Evolutionary conservation across 2,113 vertebrate genomes (phyloP), one percentile per base, ranked within the genome.

Genomic region (Desmodus rotundus): DNA sequence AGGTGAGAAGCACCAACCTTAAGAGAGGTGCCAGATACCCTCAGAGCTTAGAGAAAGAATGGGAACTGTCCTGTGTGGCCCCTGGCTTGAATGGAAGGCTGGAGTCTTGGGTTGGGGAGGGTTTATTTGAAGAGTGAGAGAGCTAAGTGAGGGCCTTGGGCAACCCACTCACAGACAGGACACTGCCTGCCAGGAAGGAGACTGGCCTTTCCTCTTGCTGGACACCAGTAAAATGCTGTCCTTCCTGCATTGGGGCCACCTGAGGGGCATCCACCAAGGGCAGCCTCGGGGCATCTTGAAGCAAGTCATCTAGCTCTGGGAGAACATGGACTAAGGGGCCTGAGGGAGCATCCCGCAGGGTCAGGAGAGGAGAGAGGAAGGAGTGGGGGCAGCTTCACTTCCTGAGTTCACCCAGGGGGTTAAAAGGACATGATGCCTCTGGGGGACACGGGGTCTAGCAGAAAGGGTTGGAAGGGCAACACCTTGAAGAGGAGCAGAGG

Each of bases 281-380:
- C 7, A 0, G 38, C 26, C 5, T 14, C 0, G 2, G 50, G 20
- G 8, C 38, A 26, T 12, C 54, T 50, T 5, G 6, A 43, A 8
- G 14, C 1, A 13, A 9, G 1, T 70, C 45, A 36, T 12, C 15
- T 12, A 47, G 68, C 26, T 19, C 38, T 31, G 38, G 26, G 38
- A 81, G 26, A 41, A 41, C 78, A 81, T 50, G 36, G 78, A 36
- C 78, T 58, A 58, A 24, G 78, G 26, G 54, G 54, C 54, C 77
- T 1, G 78, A 43, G 38, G 54, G 38, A 82, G 80, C 56, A 82
- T 38, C 36, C 54, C 20, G 6, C 28, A 82, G 38, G 58, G 36
- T 41, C 9, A 4, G 22, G 54, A 45, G 56, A 83, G 80, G 80
- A 63, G 56, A 82, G 38, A 63, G 31, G 70, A 58, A 17, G 74